Base-by-base conservation (phyloP, 2,888 invertebrate species). In the Nomada flava region DNA sequence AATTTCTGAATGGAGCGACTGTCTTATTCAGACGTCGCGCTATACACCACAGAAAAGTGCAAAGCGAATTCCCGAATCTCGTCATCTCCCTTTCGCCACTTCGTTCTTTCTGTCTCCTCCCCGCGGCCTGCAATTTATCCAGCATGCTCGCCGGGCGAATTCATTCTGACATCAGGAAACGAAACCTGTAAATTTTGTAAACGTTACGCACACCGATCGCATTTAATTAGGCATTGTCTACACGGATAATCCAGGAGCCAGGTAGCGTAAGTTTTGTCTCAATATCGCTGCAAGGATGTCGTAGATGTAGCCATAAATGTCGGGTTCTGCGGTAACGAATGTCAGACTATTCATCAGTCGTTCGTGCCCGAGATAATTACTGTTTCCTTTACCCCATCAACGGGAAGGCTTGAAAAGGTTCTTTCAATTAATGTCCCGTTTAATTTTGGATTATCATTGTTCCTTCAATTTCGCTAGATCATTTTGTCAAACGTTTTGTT, bases 1-100 rank as follows among this genome's bases (percentile, higher is more conserved):
- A 86, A 86, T 89, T 83, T 82, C 81, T 90, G 88, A 90, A 90
- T 89, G 83, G 83, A 78, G 85, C 79, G 84, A 89, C 86, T 89
- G 88, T 90, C 90, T 91, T 90, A 89, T 91, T 91, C 89, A 90
- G 88, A 88, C 89, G 84, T 72, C 84, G 67, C 76, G 73, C 82
- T 67, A 84, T 86, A 86, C 76, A 87, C 84, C 85, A 81, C 79
- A 72, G 82, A 75, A 82, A 80, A 57, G 80, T 79, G 59, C 62
- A 76, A 68, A 75, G 62, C 63, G 76, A 79, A 79, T 87, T 79
- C 69, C 81, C 77, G 67, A 77, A 77, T 81, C 76, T 76, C 70
- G 23, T 57, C 69, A 29, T 67, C 72, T 73, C 52, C 36, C 42
- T n/a, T 18, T 20, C 10, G 23, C n/a, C 15, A 42, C 47, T 53